Evolutionary conservation across 2,113 vertebrate genomes (phyloP).

Genomic region (Psilopsiagon aymara): DNA sequence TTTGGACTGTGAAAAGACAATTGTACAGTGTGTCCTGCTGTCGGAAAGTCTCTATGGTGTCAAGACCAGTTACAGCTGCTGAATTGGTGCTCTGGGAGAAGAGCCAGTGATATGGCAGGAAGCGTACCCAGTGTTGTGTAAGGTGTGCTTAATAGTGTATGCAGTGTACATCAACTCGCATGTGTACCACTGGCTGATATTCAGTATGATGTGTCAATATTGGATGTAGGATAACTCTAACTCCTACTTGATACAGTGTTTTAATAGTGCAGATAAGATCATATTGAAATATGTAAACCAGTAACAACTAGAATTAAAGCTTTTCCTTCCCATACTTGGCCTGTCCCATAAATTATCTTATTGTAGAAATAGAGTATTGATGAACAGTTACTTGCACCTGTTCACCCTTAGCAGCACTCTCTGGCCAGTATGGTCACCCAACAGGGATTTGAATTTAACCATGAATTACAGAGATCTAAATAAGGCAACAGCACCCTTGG

Average conservation of each 20-base stretch:
- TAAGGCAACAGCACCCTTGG: not conserved
- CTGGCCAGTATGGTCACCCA: not conserved
- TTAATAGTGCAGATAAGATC: not conserved
- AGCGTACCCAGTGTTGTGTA: not conserved
- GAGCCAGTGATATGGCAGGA: not conserved
- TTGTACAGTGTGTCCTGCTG: not conserved
- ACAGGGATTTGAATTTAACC: not conserved
- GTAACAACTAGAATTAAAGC: not conserved
- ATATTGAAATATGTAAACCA: not conserved
- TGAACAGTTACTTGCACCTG: not conserved
- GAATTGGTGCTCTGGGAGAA: not conserved
- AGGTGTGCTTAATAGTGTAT: not conserved
- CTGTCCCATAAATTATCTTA: not conserved
- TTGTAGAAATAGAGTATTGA: not conserved
- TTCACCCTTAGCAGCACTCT: not conserved
- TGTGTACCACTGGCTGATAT: not conserved
- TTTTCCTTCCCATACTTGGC: not conserved
- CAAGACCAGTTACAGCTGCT: not conserved
- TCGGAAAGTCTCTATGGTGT: not conserved
- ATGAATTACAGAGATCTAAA: not conserved
- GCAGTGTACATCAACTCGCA: too few relatives aligned
- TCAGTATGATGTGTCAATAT: not conserved
- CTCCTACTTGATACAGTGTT: not conserved
- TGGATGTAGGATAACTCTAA: not conserved
- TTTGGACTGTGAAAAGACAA: not conserved